phyloP scores from a whole-genome alignment of 2,113 vertebrate genomes.

The Catagonus wagneri region DNA sequence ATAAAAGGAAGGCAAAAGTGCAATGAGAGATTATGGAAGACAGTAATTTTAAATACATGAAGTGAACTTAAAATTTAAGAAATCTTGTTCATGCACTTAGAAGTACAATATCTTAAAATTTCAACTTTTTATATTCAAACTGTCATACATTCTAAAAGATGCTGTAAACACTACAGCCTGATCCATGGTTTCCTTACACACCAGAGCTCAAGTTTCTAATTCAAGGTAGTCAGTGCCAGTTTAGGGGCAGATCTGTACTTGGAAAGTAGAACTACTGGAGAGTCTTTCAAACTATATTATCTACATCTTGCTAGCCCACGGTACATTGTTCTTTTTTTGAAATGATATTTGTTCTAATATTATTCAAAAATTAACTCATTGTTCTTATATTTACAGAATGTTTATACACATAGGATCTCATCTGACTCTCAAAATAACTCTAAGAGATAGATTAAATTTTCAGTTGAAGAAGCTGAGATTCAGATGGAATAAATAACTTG shows the following conservation, averaged over 20 bases:
- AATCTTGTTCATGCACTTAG: neutral
- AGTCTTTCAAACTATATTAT: neutral
- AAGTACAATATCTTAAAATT: neutral
- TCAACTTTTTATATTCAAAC: neutral
- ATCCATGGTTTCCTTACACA: neutral
- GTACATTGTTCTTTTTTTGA: neutral
- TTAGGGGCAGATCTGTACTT: neutral
- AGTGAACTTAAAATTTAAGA: neutral
- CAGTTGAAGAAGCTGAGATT: neutral
- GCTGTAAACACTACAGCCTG: neutral
- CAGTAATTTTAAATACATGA: neutral
- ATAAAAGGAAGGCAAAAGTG: neutral
- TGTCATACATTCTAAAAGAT: neutral
- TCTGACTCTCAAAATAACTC: neutral
- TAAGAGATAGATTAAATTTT: neutral
- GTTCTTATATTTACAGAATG: neutral
- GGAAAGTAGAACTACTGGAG: neutral
- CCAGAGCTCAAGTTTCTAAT: neutral
- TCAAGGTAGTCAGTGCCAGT: neutral
- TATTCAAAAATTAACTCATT: neutral
- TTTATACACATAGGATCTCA: neutral
- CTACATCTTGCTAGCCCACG: neutral
- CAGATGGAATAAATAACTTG: neutral
- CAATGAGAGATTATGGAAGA: neutral
- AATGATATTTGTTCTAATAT: neutral